Evolutionary conservation across 2,888 invertebrate species (phyloP).

Genomic region (Deilephila porcellus): DNA sequence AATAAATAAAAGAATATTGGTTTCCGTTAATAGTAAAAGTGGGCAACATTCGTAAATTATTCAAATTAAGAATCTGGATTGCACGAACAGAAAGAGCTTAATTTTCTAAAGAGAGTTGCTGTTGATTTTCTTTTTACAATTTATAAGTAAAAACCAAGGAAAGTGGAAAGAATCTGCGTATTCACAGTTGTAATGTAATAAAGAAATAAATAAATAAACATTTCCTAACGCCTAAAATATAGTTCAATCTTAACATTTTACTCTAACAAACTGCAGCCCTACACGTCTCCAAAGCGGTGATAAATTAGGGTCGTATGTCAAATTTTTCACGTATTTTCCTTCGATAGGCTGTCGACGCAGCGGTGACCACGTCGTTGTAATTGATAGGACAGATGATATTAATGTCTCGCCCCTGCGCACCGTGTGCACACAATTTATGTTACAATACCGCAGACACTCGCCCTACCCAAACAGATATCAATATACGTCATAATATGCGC

Average conservation of each 20-base stretch:
- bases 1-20: no score
- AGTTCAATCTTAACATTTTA: neutral
- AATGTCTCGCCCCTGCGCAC: constrained; percentile 65
- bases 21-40: no score
- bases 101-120: no score
- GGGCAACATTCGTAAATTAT: no score
- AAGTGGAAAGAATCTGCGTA: no score
- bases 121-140: no score
- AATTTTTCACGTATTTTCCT: constrained; percentile 70
- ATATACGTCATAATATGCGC: constrained; percentile 21
- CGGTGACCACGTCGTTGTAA: constrained; percentile 71
- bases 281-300: constrained; percentile 42
- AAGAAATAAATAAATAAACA: no score
- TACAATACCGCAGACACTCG: constrained; percentile 57
- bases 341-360: constrained; percentile 64
- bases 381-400: constrained; percentile 80
- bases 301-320: constrained; percentile 62
- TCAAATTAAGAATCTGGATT: no score
- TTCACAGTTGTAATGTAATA: no score
- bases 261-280: constrained; percentile 48
- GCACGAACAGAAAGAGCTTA: no score
- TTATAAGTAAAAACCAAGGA: no score
- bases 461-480: constrained; percentile 10
- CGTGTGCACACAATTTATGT: constrained; percentile 76
- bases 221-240: neutral